Percentiles rank a stretch among this genome's conserved stretches.
Conservation (phyloP, 2,888 invertebrate genomes). For the Erynnis tages region DNA sequence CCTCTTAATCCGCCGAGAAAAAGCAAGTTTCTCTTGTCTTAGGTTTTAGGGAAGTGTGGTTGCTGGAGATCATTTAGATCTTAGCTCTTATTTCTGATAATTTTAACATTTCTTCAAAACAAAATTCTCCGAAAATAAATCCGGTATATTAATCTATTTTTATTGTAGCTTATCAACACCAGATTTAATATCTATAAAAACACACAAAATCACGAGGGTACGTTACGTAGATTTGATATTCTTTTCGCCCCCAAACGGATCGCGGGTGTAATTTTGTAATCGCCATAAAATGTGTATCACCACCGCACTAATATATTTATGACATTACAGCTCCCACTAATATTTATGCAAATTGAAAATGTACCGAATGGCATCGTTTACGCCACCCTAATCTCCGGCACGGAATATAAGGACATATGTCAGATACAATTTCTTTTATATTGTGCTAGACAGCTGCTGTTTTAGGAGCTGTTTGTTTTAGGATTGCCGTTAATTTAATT, state of each 20-base stretch:
- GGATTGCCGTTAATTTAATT: neutral
- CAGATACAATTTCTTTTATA: conserved; percentile 41
- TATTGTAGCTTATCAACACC: neutral
- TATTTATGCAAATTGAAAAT: conserved; percentile 82
- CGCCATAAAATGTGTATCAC: conserved; percentile 81
- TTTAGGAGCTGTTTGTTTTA: neutral
- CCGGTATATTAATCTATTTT: too few species aligned
- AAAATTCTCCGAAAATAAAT: too few species aligned
- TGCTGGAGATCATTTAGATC: too few species aligned
- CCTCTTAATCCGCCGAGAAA: too few species aligned
- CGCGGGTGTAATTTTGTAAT: conserved; percentile 71
- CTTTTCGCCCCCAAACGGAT: conserved; percentile 52
- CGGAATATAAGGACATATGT: conserved; percentile 62
- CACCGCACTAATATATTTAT: conserved; percentile 80
- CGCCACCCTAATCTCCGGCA: conserved; percentile 64
- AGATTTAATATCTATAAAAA: conserved; percentile 14
- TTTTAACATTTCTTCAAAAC: too few species aligned
- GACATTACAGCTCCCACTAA: conserved; percentile 74
- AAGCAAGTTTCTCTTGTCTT: too few species aligned
- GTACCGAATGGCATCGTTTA: conserved; percentile 73
- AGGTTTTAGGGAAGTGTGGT: too few species aligned
- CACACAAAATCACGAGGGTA: conserved; percentile 19
- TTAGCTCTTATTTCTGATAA: too few species aligned
- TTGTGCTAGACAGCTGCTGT: conserved; percentile 27
- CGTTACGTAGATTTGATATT: conserved; percentile 35